Conservation (phyloP, 1,140 invertebrate genomes). For the Magallana angulata region DNA sequence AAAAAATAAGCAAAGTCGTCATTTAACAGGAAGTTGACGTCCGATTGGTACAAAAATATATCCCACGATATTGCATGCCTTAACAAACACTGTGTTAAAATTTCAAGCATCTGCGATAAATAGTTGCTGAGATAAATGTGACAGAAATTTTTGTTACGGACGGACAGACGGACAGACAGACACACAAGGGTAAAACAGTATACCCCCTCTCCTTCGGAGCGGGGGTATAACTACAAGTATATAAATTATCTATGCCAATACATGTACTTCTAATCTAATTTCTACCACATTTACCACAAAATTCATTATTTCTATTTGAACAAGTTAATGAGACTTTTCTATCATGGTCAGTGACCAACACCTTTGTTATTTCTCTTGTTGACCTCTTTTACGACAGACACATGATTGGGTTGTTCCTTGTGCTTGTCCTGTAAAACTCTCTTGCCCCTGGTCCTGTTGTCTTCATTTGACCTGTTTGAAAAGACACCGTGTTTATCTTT, state of each 20-base stretch:
- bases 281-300: neutral
- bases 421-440: neutral
- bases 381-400: neutral
- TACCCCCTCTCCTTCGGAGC: too few relatives aligned
- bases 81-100: too few relatives aligned
- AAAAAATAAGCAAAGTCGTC: too few relatives aligned
- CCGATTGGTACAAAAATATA: too few relatives aligned
- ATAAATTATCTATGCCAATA: neutral
- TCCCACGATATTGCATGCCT: too few relatives aligned
- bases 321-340: neutral
- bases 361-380: constrained; percentile 19
- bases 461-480: neutral
- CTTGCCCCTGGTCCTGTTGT: neutral
- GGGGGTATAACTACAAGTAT: neutral
- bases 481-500: neutral
- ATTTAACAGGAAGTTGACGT: too few relatives aligned
- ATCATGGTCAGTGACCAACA: neutral
- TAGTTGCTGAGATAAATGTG: too few relatives aligned
- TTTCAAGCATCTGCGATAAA: too few relatives aligned
- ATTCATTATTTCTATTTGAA: neutral
- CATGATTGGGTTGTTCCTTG: neutral
- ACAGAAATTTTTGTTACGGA: too few relatives aligned
- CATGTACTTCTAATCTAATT: neutral
- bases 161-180: too few relatives aligned
- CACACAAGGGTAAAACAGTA: too few relatives aligned